A percentile compares a stretch with the other conserved stretches of the same genome.
These are phyloP conservation scores for Laspeyria flexula DNA, from an alignment of 2,888 invertebrate species.

Conservation along the genomic window DNA sequence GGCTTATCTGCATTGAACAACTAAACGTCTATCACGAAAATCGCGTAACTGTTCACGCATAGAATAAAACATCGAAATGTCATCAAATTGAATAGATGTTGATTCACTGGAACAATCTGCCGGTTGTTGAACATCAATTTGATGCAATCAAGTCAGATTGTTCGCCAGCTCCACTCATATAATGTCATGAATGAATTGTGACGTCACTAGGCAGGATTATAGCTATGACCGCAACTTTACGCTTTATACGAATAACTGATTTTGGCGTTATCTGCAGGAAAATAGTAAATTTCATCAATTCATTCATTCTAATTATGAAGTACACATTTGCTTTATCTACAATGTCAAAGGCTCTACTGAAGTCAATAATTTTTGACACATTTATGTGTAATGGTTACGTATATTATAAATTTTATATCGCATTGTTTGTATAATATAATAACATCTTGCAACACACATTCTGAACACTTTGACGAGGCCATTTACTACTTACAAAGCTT, in stretches of 20 bases:
- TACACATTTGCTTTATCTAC: background rate
- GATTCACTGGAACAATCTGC: constrained; percentile 55
- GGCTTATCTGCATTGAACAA: background rate
- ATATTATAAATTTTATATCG: too few species aligned
- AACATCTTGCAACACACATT: constrained; percentile 23
- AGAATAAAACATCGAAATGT: constrained; percentile 17
- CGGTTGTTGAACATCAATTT: constrained; percentile 70
- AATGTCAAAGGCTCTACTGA: background rate
- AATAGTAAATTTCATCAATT: background rate
- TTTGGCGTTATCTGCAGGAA: background rate
- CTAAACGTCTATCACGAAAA: background rate
- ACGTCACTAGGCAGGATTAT: constrained; percentile 34
- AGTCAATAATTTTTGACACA: constrained; percentile 7
- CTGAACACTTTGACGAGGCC: constrained; percentile 44
- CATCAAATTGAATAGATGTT: constrained; percentile 32
- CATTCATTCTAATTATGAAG: background rate
- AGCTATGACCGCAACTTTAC: constrained; percentile 8
- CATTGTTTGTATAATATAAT: constrained; percentile 25
- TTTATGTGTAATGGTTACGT: too few species aligned
- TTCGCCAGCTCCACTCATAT: constrained; percentile 45
- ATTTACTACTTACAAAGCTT: constrained; percentile 36
- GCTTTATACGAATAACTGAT: background rate
- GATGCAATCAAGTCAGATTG: constrained; percentile 61
- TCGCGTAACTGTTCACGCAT: constrained; percentile 4
- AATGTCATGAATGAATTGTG: constrained; percentile 51